A percentile compares a stretch with the other conserved stretches of the same genome.
phyloP scores from a whole-genome alignment of 1,140 invertebrate genomes.

The Hycleus phaleratus region DNA sequence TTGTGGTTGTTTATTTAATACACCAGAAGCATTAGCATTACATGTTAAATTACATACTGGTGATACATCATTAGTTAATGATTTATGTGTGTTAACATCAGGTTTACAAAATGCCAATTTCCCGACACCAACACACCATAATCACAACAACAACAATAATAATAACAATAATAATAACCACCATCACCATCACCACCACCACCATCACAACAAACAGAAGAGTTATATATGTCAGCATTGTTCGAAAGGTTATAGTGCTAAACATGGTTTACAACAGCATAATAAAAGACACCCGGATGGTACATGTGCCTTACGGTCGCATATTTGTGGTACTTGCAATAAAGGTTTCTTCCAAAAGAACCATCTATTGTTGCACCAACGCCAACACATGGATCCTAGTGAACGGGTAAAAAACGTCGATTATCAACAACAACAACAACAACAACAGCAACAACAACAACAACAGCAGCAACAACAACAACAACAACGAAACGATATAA shows the following conservation, averaged over 20 bases:
- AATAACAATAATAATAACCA: slow-evolving; percentile 34
- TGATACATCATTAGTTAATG: slow-evolving; percentile 74
- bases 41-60: slow-evolving; percentile 76
- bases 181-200: slow-evolving; percentile 1
- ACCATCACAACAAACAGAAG: slow-evolving; percentile 50
- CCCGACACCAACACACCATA: slow-evolving; percentile 40
- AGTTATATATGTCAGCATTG: slow-evolving; percentile 76
- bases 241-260: slow-evolving; percentile 74
- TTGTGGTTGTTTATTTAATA: slow-evolving; percentile 58
- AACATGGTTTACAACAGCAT: slow-evolving; percentile 71
- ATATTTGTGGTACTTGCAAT: slow-evolving; percentile 73
- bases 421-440: not conserved
- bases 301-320: slow-evolving; percentile 71
- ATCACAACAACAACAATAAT: slow-evolving; percentile 12
- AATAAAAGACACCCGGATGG: slow-evolving; percentile 66
- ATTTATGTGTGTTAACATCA: slow-evolving; percentile 72
- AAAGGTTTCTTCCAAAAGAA: slow-evolving; percentile 84
- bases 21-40: slow-evolving; percentile 65
- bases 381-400: slow-evolving; percentile 66
- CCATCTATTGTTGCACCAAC: slow-evolving; percentile 68
- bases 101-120: slow-evolving; percentile 48
- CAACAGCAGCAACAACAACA: not conserved
- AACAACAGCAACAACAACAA: not conserved
- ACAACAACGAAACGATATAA: not conserved
- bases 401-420: slow-evolving; percentile 27